Evolutionary conservation across 2,113 vertebrate species (phyloP).

Genomic region (Pteruthius melanotis): DNA sequence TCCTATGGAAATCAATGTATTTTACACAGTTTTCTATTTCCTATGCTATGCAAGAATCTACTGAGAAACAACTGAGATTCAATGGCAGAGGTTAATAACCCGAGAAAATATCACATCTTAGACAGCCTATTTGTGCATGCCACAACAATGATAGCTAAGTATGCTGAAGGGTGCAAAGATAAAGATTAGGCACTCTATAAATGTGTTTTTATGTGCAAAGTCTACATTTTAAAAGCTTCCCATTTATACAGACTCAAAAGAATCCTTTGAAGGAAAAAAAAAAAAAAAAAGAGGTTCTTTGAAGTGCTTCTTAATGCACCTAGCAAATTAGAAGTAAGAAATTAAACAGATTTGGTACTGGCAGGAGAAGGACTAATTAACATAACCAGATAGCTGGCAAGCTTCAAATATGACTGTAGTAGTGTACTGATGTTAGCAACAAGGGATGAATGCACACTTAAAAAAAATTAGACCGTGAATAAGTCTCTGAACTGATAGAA

Average conservation of each 20-base stretch:
- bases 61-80: background rate
- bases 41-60: background rate
- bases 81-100: background rate
- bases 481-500: background rate
- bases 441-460: background rate
- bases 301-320: background rate
- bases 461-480: background rate
- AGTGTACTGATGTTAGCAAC: background rate
- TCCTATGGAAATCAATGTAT: background rate
- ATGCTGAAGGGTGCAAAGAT: background rate
- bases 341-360: background rate
- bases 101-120: background rate
- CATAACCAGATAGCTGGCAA: background rate
- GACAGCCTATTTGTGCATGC: background rate
- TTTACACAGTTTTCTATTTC: background rate
- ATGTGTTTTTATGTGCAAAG: background rate
- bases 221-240: background rate
- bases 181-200: background rate
- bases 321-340: background rate
- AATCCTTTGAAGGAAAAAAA: background rate
- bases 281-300: background rate
- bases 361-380: conserved; percentile 1
- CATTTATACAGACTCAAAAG: conserved; percentile 3
- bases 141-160: background rate
- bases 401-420: background rate